Percentiles rank a stretch among this genome's conserved stretches.
phyloP scores from a whole-genome alignment of 2,797 vertebrate species.

The Aplochiton taeniatus region DNA sequence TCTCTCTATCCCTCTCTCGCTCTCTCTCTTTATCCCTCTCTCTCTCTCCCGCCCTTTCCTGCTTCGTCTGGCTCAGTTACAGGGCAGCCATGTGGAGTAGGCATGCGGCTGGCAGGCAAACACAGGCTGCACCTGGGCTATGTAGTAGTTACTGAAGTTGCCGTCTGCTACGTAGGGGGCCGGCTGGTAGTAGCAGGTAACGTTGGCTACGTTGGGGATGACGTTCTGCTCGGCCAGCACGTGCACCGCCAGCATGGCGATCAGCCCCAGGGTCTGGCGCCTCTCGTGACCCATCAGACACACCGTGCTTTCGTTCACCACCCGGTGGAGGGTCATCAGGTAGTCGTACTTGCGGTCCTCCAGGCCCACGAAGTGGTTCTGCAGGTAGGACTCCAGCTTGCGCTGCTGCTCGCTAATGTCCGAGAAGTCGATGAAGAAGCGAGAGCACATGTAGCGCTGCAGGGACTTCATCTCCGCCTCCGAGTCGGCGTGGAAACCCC shows the following conservation, averaged over 20 bases:
- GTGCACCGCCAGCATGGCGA: conserved; percentile 95
- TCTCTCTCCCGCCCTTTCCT: conserved; percentile 35
- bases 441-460: conserved; percentile 98
- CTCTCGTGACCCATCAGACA: conserved; percentile 99
- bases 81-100: conserved; percentile 97
- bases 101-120: conserved; percentile 94
- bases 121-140: conserved; percentile 96
- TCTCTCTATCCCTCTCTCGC: conserved; percentile 54
- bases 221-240: conserved; percentile 97
- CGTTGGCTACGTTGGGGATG: conserved; percentile 97
- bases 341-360: conserved; percentile 99
- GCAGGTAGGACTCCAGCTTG: conserved; percentile 98
- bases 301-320: conserved; percentile 99
- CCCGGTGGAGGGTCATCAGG: conserved; percentile 94
- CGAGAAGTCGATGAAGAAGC: conserved; percentile 99
- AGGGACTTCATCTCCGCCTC: conserved; percentile 95
- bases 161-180: conserved; percentile 96
- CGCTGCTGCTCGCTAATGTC: conserved; percentile 97
- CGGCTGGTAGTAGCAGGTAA: conserved; percentile 99
- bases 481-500: conserved; percentile 91
- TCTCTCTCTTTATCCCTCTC: conserved; percentile 53
- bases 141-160: conserved; percentile 99
- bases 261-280: conserved; percentile 94
- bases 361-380: conserved; percentile 98
- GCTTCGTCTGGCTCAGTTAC: conserved; percentile 84